A percentile compares a stretch with the other conserved stretches of the same genome.
These are phyloP conservation scores for Forbesichthys papilliferus DNA, from an alignment of 2,113 vertebrate genomes.

Conservation along the genomic window DNA sequence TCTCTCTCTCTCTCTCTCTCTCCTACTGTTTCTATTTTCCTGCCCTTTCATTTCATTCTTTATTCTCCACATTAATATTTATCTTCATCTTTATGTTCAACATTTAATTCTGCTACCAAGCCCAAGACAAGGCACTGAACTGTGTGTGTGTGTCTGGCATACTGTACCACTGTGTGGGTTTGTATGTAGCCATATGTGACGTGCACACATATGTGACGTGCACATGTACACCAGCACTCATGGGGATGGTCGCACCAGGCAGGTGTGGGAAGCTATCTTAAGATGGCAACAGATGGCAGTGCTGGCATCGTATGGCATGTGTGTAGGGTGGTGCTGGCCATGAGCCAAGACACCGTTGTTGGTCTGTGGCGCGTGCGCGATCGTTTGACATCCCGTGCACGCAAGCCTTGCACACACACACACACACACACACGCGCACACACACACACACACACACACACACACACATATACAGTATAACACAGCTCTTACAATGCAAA, in stretches of 20 bases:
- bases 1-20: too few relatives aligned
- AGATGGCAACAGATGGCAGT: conserved; percentile 87
- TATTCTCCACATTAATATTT: too few relatives aligned
- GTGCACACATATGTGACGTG: conserved; percentile 44
- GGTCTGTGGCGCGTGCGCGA: conserved; percentile 33
- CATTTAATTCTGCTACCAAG: too few relatives aligned
- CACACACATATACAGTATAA: background rate
- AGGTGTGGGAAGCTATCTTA: conserved; percentile 51
- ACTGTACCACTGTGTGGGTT: conserved; percentile 3
- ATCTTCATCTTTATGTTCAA: too few relatives aligned
- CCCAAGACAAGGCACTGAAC: too few relatives aligned
- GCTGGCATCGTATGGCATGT: conserved; percentile 81
- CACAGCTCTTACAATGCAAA: background rate
- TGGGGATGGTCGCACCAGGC: conserved; percentile 23
- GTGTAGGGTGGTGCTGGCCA: conserved; percentile 41
- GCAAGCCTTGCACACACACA: background rate
- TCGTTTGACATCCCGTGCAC: conserved; percentile 40
- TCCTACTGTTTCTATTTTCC: background rate
- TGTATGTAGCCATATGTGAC: conserved; percentile 33
- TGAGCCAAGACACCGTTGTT: conserved; percentile 34
- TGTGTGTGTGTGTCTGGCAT: too few relatives aligned
- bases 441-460: background rate
- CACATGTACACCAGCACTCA: conserved; percentile 7
- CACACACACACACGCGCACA: background rate
- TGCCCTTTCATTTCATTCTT: too few relatives aligned